Base-by-base conservation (phyloP, 1,140 invertebrate species). In the Hyphantria cunea region DNA sequence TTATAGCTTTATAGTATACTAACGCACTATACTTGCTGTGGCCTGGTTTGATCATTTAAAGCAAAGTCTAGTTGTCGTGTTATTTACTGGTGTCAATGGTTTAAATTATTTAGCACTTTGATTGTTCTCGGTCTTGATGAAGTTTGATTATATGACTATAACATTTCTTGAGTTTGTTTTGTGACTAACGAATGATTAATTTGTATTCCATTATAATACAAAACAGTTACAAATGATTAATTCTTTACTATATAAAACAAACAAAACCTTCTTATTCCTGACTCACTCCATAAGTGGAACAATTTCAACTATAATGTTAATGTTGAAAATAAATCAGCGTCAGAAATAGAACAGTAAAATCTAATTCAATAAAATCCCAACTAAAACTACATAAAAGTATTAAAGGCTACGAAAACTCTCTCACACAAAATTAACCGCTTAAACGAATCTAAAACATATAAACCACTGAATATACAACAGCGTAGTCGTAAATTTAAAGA, bases 401-500 rank as follows among this genome's bases (percentile, higher is more conserved):
- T 32, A 12, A 47, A 31, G 3, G 8, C 34, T 12, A 49, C 44
- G 48, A 49, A 39, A 33, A 48, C 14, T 0, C 15, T 34, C 32
- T n/a, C 32, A 47, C 32, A 56, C 31, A 33, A 58, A 56, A 58
- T 39, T 37, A 58, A 49, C 55, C 53, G 53, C 44, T 58, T 39
- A 37, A 58, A 58, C 55, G 48, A 58, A 58, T 58, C 15, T 37
- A 58, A 58, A 58, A 49, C 55, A 37, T 34, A 58, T 58, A 58
- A 58, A 33, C 54, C 54, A 56, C 55, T 49, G 45, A 58, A 58
- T 12, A 34, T 39, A 58, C 11, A 48, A 37, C 44, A 37, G 37
- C 55, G 48, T 13, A 42, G 32, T 58, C 55, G 32, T 58, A 58
- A 58, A 58, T 58, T 58, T 58, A 49, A 49, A 58, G 45, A 58